Conservation (phyloP, 2,797 vertebrate species). For the Rhinoraja longicauda region DNA sequence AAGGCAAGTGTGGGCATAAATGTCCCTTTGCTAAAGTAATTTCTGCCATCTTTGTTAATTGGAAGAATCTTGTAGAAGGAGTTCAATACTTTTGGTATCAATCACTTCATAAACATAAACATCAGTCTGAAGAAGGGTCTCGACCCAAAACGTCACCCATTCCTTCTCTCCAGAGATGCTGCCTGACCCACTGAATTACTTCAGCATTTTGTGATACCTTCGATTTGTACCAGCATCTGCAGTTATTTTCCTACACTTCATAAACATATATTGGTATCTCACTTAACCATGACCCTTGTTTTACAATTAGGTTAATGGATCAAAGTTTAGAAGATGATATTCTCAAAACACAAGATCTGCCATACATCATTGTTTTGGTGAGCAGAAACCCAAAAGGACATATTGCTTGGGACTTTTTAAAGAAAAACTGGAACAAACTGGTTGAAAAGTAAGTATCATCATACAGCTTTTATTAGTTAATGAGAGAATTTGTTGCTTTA, state of each 20-base stretch:
- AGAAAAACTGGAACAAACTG: slow-evolving; percentile 69
- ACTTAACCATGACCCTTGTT: not conserved
- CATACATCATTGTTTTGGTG: slow-evolving; percentile 58
- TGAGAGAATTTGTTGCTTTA: not conserved
- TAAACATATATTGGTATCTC: not conserved
- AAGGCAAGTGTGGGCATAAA: not conserved
- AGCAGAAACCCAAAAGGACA: slow-evolving; percentile 71
- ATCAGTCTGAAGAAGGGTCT: too few species aligned
- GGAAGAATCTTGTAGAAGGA: not conserved
- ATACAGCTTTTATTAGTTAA: not conserved
- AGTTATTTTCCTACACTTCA: too few species aligned
- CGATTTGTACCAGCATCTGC: too few species aligned
- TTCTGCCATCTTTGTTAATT: not conserved
- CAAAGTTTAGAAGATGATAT: slow-evolving; percentile 71
- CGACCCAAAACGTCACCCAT: too few species aligned
- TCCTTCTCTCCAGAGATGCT: too few species aligned
- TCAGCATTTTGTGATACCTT: too few species aligned
- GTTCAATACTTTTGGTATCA: not conserved
- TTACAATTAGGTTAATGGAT: slow-evolving; percentile 71
- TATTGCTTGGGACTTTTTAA: slow-evolving; percentile 76
- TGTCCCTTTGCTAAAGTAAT: not conserved
- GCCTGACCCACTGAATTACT: too few species aligned
- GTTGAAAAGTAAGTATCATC: slow-evolving; percentile 70
- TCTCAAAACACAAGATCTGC: slow-evolving; percentile 82
- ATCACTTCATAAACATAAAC: too few species aligned